Conservation (phyloP, 1,140 invertebrate genomes). For the Asbolus verrucosus region DNA sequence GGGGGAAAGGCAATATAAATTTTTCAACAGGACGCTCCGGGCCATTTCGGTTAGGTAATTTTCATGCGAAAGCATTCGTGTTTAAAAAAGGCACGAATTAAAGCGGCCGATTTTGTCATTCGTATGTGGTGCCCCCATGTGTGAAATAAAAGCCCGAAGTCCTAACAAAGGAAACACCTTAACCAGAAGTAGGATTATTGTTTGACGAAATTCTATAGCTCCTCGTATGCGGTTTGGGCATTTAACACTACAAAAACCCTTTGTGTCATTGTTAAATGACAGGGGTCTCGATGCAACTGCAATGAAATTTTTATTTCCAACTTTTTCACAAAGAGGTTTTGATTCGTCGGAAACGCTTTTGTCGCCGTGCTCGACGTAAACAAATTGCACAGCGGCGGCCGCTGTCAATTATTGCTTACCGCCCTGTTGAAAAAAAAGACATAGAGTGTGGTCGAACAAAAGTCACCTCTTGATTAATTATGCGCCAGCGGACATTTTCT, state of each 20-base stretch:
- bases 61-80: slow-evolving; percentile 5
- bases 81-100: slow-evolving; percentile 32
- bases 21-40: slow-evolving; percentile 13
- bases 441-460: too few species aligned
- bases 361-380: neutral
- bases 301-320: slow-evolving; percentile 13
- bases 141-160: slow-evolving; percentile 39
- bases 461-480: too few species aligned
- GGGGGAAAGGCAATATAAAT: slow-evolving; percentile 11
- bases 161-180: slow-evolving; percentile 48
- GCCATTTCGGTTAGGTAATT: slow-evolving; percentile 25
- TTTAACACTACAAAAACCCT: slow-evolving; percentile 49
- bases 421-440: too few species aligned
- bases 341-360: neutral
- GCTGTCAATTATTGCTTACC: too few species aligned
- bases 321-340: slow-evolving; percentile 17
- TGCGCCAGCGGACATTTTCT: too few species aligned
- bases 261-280: slow-evolving; percentile 42
- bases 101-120: slow-evolving; percentile 27
- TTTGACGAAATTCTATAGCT: slow-evolving; percentile 47
- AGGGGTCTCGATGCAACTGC: slow-evolving; percentile 28
- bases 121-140: slow-evolving; percentile 19
- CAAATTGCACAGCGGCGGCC: neutral
- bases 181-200: slow-evolving; percentile 37
- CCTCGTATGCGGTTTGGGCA: slow-evolving; percentile 26